Evolutionary conservation across 2,888 invertebrate species (phyloP).

Genomic region (Trissolcus brochymenae): DNA sequence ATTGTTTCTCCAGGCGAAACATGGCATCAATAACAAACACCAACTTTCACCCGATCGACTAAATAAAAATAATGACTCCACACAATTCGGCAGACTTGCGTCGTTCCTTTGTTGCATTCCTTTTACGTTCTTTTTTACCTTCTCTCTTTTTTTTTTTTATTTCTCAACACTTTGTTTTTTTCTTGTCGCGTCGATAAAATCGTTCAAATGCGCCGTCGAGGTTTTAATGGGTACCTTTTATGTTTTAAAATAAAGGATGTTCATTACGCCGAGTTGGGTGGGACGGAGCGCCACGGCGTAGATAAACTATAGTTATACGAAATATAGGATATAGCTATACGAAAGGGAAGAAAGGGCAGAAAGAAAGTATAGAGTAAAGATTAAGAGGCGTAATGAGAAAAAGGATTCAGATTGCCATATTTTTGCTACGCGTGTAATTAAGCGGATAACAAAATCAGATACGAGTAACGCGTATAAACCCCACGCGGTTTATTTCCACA

Average conservation of each 20-base stretch:
- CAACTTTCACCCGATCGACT: constrained; percentile 33
- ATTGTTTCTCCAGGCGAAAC: constrained; percentile 37
- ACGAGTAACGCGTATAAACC: constrained; percentile 66
- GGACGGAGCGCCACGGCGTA: constrained; percentile 36
- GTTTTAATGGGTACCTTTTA: constrained; percentile 52
- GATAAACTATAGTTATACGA: constrained; percentile 49
- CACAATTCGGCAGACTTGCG: constrained; percentile 37
- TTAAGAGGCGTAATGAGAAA: constrained; percentile 62
- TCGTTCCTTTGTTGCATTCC: not conserved
- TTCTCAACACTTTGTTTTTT: constrained; percentile 32
- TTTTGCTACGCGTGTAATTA: constrained; percentile 72
- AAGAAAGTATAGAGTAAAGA: constrained; percentile 39
- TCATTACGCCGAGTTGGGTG: constrained; percentile 33
- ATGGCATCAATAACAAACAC: constrained; percentile 41
- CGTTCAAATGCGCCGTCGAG: constrained; percentile 27
- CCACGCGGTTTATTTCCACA: constrained; percentile 61
- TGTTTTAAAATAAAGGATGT: constrained; percentile 46
- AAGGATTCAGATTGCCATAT: constrained; percentile 69
- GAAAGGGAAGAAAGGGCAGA: constrained; percentile 61
- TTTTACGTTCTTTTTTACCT: not conserved
- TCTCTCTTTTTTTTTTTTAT: not conserved
- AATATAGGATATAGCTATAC: constrained; percentile 15
- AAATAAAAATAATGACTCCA: constrained; percentile 44
- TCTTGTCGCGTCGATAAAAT: constrained; percentile 43
- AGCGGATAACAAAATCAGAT: constrained; percentile 74